phyloP scores from a whole-genome alignment of 1,140 invertebrate genomes.

The Rhagoletis pomonella region DNA sequence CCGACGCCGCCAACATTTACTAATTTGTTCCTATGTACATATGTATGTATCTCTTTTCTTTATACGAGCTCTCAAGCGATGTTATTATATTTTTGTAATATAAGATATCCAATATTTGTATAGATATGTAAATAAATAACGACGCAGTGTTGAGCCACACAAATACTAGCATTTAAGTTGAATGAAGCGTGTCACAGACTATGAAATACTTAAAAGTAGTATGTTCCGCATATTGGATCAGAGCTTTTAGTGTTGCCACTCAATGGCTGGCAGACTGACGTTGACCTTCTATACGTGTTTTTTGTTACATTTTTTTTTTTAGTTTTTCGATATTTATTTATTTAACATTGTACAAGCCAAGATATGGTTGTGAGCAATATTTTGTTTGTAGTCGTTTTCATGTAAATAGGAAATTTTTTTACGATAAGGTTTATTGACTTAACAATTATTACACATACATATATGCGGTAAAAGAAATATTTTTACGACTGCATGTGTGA shows the following conservation, averaged over 20 bases:
- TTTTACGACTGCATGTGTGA: not conserved
- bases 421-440: conserved; percentile 41
- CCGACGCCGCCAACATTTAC: not conserved
- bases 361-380: not conserved
- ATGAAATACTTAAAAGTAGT: not conserved
- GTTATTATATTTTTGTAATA: not conserved
- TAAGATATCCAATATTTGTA: not conserved
- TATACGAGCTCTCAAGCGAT: no score
- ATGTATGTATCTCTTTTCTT: not conserved
- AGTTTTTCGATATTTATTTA: not conserved
- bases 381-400: not conserved
- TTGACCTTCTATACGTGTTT: not conserved
- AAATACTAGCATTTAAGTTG: not conserved
- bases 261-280: no score
- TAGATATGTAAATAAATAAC: not conserved
- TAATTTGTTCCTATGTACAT: not conserved
- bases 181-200: not conserved
- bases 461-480: not conserved
- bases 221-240: not conserved
- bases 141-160: not conserved
- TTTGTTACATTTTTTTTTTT: not conserved
- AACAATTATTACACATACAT: not conserved
- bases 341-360: not conserved
- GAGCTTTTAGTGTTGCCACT: not conserved
- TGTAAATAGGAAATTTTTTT: conserved; percentile 38